Base-by-base conservation (phyloP, 2,113 vertebrate species). In the Dissostichus mawsoni region DNA sequence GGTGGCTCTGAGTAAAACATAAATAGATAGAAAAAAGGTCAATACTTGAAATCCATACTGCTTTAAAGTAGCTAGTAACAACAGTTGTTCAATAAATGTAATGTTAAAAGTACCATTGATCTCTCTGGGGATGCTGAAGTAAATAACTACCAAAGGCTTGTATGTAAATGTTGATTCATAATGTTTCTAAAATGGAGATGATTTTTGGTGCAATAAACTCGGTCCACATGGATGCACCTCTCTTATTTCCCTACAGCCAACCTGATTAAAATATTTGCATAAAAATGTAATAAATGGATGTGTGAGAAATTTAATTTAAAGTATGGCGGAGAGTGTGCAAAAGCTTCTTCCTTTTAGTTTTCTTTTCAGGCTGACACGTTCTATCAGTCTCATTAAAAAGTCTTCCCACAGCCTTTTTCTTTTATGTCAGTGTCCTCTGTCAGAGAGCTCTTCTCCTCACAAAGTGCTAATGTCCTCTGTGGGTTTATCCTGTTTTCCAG, bases 401-500 rank as follows among this genome's bases (percentile, higher is more conserved):
- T 17, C 16, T 52, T 33, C 25, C 12, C n/a, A 50, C 4, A 29
- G n/a, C 59, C 3, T 5, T 48, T 47, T 29, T 14, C 56, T 76
- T 76, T 52, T 23, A 66, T 51, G 23, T 51, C 58, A 18, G 16
- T 13, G 25, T 74, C 61, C 45, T 59, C 41, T 66, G 2, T 61
- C 4, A 52, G 52, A 36, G 16, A 65, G 50, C 56, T n/a, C 29
- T 12, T 80, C 58, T 84, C 51, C 45, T 69, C 36, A 61, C 70
- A 65, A 55, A 63, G 41, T 14, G 48, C 48, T 61, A 45, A 71
- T 23, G 45, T 70, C 69, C 59, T 72, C 33, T 68, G 66, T 61
- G 59, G 69, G 67, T 76, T 78, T 56, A 78, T 85, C 69, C 62
- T 17, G 50, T 77, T 72, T 74, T 78, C 67, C 44, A 59, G 51